Percentiles rank a stretch among this genome's conserved stretches.
Evolutionary conservation across 2,113 vertebrate genomes (phyloP).

Genomic region (Rynchops niger): DNA sequence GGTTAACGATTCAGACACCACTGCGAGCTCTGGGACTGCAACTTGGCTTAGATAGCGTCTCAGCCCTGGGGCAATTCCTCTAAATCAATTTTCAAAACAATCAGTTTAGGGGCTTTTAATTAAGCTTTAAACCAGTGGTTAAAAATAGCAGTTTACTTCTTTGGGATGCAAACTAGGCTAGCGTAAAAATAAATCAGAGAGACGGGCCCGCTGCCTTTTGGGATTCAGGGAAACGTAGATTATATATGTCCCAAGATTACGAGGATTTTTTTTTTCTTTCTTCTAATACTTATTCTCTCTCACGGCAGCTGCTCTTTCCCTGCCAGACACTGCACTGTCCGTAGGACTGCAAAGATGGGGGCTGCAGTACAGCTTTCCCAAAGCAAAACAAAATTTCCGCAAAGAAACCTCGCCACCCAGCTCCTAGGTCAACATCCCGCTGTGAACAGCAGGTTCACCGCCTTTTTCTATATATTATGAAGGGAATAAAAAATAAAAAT

Average conservation of each 20-base stretch:
- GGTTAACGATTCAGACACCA: constrained; percentile 31
- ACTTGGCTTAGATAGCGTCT: constrained; percentile 40
- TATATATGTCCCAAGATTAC: constrained; percentile 54
- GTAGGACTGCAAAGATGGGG: background rate
- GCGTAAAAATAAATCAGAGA: constrained; percentile 59
- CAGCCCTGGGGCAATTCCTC: constrained; percentile 59
- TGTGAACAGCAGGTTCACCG: background rate
- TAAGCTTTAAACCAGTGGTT: constrained; percentile 67
- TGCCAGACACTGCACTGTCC: background rate
- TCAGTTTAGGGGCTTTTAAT: constrained; percentile 70
- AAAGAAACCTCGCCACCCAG: background rate
- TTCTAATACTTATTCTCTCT: background rate
- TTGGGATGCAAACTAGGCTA: constrained; percentile 64
- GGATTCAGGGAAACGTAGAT: constrained; percentile 47
- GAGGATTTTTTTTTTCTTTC: background rate
- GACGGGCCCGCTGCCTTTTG: constrained; percentile 36
- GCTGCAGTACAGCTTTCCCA: background rate
- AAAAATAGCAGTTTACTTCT: constrained; percentile 69
- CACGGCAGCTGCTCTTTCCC: constrained; percentile 21
- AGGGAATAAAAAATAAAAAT: background rate
- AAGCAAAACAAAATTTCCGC: background rate
- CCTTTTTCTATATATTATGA: background rate
- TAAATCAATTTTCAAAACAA: constrained; percentile 72
- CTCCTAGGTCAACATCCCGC: background rate
- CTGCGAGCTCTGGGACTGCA: constrained; percentile 16